Evolutionary conservation across 2,888 invertebrate species (phyloP).

Genomic region (Heliconius cydno): DNA sequence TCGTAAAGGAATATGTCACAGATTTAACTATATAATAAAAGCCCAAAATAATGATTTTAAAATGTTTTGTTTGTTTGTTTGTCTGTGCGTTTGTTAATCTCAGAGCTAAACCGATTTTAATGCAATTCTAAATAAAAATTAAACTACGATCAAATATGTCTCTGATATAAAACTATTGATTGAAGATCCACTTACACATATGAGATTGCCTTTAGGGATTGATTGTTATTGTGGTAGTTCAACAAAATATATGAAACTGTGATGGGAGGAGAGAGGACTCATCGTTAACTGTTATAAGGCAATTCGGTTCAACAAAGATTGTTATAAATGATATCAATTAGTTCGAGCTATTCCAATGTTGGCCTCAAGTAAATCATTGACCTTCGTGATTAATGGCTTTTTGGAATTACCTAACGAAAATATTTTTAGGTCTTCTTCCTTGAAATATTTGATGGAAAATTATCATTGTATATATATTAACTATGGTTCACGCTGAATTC

Average conservation of each 20-base stretch:
- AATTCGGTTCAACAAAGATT: slow-evolving; percentile 31
- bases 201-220: neutral
- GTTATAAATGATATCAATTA: slow-evolving; percentile 28
- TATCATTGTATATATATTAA: neutral
- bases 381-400: slow-evolving; percentile 14
- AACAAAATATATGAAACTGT: slow-evolving; percentile 13
- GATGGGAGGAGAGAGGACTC: neutral
- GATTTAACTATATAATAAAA: too few species aligned
- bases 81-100: too few species aligned
- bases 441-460: neutral
- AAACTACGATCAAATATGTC: neutral
- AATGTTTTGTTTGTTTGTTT: too few species aligned
- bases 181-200: neutral
- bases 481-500: too few species aligned
- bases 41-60: too few species aligned
- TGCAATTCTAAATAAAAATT: neutral
- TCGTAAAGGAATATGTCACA: neutral
- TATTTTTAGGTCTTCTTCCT: neutral
- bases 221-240: neutral
- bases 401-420: slow-evolving; percentile 11
- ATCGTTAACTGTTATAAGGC: slow-evolving; percentile 22
- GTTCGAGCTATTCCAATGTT: slow-evolving; percentile 20
- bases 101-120: too few species aligned
- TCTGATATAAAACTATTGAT: neutral
- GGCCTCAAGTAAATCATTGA: slow-evolving; percentile 25